Conservation (phyloP, 2,113 vertebrate species). For the Anoplopoma fimbria region DNA sequence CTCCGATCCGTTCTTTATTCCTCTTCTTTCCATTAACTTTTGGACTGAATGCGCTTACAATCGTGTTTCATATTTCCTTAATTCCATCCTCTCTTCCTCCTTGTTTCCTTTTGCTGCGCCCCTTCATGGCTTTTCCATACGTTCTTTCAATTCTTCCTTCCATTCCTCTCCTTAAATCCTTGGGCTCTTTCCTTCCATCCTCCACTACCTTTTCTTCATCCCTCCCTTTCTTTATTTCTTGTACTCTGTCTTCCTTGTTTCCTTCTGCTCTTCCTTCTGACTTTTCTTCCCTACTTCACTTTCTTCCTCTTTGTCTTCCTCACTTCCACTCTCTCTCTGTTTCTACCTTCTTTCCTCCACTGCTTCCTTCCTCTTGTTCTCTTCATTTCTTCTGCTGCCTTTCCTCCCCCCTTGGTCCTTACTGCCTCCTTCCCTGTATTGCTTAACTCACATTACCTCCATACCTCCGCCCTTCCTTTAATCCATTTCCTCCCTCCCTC, state of each 20-base stretch:
- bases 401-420: not conserved
- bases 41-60: not conserved
- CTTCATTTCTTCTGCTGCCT: not conserved
- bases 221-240: not conserved
- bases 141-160: not conserved
- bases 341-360: not conserved
- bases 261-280: not conserved
- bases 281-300: not conserved
- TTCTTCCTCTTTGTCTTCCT: not conserved
- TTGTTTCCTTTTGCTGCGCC: not conserved
- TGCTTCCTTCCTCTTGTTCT: not conserved
- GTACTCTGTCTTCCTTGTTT: not conserved
- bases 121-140: too few species aligned
- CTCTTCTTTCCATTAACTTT: not conserved
- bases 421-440: not conserved
- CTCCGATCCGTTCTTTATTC: not conserved
- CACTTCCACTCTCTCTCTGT: not conserved
- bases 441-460: not conserved
- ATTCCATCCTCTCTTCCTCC: not conserved
- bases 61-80: not conserved
- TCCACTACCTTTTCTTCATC: rapidly evolving
- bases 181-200: too few species aligned
- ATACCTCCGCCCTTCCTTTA: not conserved
- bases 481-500: not conserved
- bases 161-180: not conserved